phyloP scores from a whole-genome alignment of 2,797 vertebrate genomes.

The Paedocypris micromegethes region DNA sequence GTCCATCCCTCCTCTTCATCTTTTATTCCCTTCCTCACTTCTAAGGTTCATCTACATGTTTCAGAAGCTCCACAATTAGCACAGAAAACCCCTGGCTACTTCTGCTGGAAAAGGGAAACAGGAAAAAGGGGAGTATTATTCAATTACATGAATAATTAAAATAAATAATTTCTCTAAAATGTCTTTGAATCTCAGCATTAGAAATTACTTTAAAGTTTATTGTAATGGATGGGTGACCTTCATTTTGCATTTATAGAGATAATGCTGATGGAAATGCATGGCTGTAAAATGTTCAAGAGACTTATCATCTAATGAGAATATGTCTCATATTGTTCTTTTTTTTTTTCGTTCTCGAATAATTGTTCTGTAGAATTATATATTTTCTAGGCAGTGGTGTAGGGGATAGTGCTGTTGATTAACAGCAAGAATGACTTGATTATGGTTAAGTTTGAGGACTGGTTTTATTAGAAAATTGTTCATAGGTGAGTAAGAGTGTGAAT shows the following conservation, averaged over 20 bases:
- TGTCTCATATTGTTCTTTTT: background rate
- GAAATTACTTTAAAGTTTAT: background rate
- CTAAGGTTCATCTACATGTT: slow-evolving; percentile 68
- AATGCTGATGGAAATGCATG: slow-evolving; percentile 3
- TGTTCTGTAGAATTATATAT: too few species aligned
- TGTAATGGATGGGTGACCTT: slow-evolving; percentile 11
- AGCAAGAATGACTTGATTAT: too few species aligned
- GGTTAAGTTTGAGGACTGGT: too few species aligned
- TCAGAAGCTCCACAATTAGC: slow-evolving; percentile 67
- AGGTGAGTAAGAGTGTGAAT: too few species aligned
- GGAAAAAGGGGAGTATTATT: slow-evolving; percentile 30
- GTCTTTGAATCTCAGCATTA: slow-evolving; percentile 5
- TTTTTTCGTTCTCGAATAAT: too few species aligned
- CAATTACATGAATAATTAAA: slow-evolving; percentile 28
- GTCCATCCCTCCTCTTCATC: slow-evolving; percentile 51
- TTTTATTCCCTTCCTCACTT: slow-evolving; percentile 47
- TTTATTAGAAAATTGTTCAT: too few species aligned
- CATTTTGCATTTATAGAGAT: slow-evolving; percentile 2
- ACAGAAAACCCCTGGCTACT: slow-evolving; percentile 54
- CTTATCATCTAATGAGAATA: slow-evolving; percentile 8
- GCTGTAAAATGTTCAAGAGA: slow-evolving; percentile 6
- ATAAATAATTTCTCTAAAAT: slow-evolving; percentile 16
- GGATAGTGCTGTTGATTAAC: too few species aligned
- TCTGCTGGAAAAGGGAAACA: slow-evolving; percentile 40
- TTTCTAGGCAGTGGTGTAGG: too few species aligned